Evolutionary conservation across 2,113 vertebrate genomes (phyloP).

Genomic region (Scytalopus superciliaris): DNA sequence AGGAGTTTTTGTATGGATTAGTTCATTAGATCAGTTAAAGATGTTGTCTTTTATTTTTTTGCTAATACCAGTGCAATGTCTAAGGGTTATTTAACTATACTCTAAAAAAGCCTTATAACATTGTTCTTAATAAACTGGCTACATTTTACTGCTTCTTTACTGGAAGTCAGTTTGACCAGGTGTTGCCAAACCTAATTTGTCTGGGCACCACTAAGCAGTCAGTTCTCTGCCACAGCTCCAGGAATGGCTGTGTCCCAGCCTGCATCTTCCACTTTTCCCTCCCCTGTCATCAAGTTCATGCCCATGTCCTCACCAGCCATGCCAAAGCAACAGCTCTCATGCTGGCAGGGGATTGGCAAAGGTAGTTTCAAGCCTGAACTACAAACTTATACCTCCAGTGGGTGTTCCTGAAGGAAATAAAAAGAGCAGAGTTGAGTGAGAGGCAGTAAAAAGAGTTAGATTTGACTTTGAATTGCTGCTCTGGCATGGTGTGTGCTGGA

Average conservation of each 20-base stretch:
- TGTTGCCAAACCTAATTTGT: neutral
- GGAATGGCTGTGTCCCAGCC: neutral
- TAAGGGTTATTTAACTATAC: neutral
- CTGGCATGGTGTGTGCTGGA: neutral
- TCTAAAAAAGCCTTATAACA: neutral
- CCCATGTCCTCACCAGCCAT: rapidly evolving
- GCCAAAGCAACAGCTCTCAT: neutral
- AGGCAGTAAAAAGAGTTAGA: neutral
- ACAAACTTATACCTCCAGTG: rapidly evolving
- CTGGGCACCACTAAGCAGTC: neutral
- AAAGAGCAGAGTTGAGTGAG: neutral
- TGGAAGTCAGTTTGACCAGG: rapidly evolving
- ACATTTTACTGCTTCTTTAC: neutral
- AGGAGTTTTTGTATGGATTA: neutral
- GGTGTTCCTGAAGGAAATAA: neutral
- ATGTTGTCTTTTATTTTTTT: neutral
- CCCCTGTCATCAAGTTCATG: rapidly evolving
- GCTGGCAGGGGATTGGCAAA: neutral
- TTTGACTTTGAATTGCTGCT: neutral
- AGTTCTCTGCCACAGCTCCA: neutral
- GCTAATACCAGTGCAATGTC: no score
- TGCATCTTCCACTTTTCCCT: neutral
- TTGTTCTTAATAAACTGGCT: neutral
- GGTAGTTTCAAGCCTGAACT: neutral
- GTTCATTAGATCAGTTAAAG: no score